Conservation (phyloP, 2,888 invertebrate species). For the Acanthosepion lycidas region DNA sequence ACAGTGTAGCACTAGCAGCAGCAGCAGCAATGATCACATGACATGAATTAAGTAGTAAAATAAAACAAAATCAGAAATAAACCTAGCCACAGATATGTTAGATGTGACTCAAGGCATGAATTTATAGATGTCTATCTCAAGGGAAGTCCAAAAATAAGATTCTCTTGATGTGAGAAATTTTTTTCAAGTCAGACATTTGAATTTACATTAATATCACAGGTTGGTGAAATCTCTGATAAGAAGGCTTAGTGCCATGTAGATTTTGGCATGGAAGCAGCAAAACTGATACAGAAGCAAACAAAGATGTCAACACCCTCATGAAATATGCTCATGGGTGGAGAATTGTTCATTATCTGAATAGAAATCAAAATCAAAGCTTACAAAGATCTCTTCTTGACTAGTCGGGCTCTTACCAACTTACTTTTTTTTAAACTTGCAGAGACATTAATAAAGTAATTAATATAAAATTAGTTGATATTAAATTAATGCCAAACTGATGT, state of each 20-base stretch:
- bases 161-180: constrained; percentile 34
- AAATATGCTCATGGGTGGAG: neutral
- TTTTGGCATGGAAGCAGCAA: constrained; percentile 42
- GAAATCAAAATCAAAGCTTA: neutral
- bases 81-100: neutral
- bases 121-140: constrained; percentile 35
- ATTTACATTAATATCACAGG: neutral
- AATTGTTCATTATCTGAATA: neutral
- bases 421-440: neutral
- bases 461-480: neutral
- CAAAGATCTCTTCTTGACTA: neutral
- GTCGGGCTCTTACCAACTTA: neutral
- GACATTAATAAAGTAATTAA: neutral
- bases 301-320: constrained; percentile 41
- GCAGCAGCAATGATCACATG: constrained; percentile 33
- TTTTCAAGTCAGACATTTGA: neutral
- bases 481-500: neutral
- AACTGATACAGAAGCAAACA: neutral
- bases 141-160: neutral
- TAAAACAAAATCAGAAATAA: constrained; percentile 34
- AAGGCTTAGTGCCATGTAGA: constrained; percentile 35
- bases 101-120: neutral
- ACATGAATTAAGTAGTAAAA: constrained; percentile 18
- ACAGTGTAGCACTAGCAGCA: neutral
- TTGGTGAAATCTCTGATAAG: constrained; percentile 1